Percentiles rank a stretch among this genome's conserved stretches.
Evolutionary conservation across 2,888 invertebrate species (phyloP).

Genomic region (Liodrosophila aerea): DNA sequence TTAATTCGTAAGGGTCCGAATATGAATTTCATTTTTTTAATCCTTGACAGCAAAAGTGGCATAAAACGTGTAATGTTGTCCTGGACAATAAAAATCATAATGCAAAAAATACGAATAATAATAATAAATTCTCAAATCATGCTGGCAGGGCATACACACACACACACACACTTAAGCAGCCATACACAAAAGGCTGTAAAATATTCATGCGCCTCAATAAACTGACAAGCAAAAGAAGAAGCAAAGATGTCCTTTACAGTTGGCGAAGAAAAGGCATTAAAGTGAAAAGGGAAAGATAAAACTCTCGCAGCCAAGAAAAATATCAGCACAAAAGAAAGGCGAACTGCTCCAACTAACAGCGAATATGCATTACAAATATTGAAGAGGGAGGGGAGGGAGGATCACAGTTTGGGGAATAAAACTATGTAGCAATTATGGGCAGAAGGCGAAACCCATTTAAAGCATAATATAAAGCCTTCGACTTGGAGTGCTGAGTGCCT

Average conservation of each 20-base stretch:
- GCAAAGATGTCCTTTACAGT: slow-evolving; percentile 59
- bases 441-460: slow-evolving; percentile 49
- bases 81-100: slow-evolving; percentile 55
- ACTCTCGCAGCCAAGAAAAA: slow-evolving; percentile 14
- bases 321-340: slow-evolving; percentile 36
- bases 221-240: slow-evolving; percentile 58
- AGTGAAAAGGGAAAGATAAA: slow-evolving; percentile 37
- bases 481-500: slow-evolving; percentile 26
- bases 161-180: slow-evolving; percentile 12
- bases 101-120: slow-evolving; percentile 30
- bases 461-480: slow-evolving; percentile 22
- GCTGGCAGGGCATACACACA: slow-evolving; percentile 24
- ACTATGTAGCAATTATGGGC: slow-evolving; percentile 50
- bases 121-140: slow-evolving; percentile 49
- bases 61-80: slow-evolving; percentile 45
- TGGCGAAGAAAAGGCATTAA: slow-evolving; percentile 43
- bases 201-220: slow-evolving; percentile 77
- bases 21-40: not conserved
- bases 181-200: slow-evolving; percentile 54
- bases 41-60: slow-evolving; percentile 25
- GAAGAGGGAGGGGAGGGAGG: slow-evolving; percentile 6
- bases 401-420: slow-evolving; percentile 7
- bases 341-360: slow-evolving; percentile 52
- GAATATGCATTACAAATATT: slow-evolving; percentile 75
- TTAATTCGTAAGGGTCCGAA: too few species aligned